Evolutionary conservation across 1,140 invertebrate species (phyloP), one percentile per base, ranked within the genome.

Genomic region (Drosophila malerkotliana): DNA sequence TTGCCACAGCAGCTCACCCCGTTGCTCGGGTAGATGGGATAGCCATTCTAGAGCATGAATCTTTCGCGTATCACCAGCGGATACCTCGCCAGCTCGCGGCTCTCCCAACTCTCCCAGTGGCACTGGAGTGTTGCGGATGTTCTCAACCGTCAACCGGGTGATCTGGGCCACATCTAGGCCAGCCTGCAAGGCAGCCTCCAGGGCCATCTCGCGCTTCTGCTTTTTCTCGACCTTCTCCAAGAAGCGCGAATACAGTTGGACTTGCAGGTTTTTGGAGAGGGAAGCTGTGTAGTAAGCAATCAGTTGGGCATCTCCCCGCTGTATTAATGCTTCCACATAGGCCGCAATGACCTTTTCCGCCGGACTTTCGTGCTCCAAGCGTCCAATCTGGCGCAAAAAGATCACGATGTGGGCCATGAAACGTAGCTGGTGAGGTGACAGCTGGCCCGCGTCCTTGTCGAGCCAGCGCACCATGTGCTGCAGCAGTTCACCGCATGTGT

Each of bases 31-130:
- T 91, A 97, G 95, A 85, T 97, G 96, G 8, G 95, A 94, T 1
- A 99, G 90, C 97, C 97, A 98, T 87, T 98, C 97, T 2, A 99
- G 92, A 2, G 97, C 95, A 52, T 95, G 95, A 52, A 98, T 97
- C 92, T 97, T 91, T n/a, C 72, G 79, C 44, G 79, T 77, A 62
- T 92, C 90, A 1, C 39, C 21, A 0, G 59, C 73, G 0, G 83
- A 79, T n/a, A 92, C 72, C 12, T 83, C 73, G 1, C 84, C 78
- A 0, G 80, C 55, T 0, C 26, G 63, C 2, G 73, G 68, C 45
- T 80, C 74, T 0, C 64, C 63, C 1, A 82, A 51, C 15, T 68
- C 56, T 44, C 41, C 83, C 4, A 58, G 53, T 6, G 57, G 91
- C 48, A 94, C 93, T 45, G 97, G 95, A 85, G 94, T 96, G 5